phyloP scores from a whole-genome alignment of 2,888 invertebrate genomes.

The Drosophila merina region DNA sequence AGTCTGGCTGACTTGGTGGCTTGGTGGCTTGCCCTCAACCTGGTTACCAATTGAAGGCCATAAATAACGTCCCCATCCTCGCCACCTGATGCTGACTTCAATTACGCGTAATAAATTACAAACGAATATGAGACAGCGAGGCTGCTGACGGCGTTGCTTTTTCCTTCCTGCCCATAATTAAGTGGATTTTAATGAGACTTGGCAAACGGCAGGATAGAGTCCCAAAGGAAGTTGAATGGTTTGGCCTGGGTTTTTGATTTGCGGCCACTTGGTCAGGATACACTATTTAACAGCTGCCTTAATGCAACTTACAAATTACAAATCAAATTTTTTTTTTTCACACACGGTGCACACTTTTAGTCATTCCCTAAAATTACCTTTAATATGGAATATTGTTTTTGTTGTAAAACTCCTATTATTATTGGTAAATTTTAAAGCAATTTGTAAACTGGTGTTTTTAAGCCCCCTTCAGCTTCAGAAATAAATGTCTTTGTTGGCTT shows the following conservation, averaged over 20 bases:
- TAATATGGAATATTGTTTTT: too few relatives aligned
- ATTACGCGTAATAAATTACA: conserved; percentile 73
- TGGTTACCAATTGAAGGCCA: conserved; percentile 42
- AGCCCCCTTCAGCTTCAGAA: conserved; percentile 43
- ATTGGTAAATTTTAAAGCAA: conserved; percentile 40
- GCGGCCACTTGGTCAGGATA: conserved; percentile 42
- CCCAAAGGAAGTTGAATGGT: conserved; percentile 40
- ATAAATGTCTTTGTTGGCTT: conserved; percentile 54
- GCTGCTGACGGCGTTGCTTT: conserved; percentile 29
- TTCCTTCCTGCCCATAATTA: conserved; percentile 63
- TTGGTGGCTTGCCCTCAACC: conserved; percentile 23
- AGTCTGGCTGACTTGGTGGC: conserved; percentile 22
- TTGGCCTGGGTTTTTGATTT: conserved; percentile 50
- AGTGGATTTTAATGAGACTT: conserved; percentile 75
- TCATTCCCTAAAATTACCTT: too few relatives aligned
- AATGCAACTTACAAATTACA: too few relatives aligned
- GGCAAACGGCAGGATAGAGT: conserved; percentile 10
- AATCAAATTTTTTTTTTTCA: too few relatives aligned
- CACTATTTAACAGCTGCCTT: neutral
- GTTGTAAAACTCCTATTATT: too few relatives aligned
- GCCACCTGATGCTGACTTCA: conserved; percentile 62
- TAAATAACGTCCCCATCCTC: conserved; percentile 25
- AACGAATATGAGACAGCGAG: conserved; percentile 42
- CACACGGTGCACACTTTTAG: too few relatives aligned
- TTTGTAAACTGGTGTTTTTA: conserved; percentile 22